These are phyloP conservation scores for Aricia agestis DNA, from an alignment of 1,140 invertebrate genomes.

Conservation along the genomic window DNA sequence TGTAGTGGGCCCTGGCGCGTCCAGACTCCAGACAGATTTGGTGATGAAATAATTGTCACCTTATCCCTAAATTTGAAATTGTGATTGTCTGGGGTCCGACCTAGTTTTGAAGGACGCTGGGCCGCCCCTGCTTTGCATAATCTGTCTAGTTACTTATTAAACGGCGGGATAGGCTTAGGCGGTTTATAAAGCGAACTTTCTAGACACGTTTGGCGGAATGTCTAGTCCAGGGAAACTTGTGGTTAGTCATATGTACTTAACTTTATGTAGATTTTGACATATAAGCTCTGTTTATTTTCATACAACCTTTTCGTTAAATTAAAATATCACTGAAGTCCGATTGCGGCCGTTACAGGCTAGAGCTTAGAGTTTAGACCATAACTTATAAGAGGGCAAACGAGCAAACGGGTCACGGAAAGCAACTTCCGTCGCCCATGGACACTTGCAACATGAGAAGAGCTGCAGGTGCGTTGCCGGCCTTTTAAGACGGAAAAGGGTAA, in stretches of 20 bases:
- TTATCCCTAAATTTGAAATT: slow-evolving; percentile 66
- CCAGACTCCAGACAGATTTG: neutral
- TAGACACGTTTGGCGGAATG: neutral
- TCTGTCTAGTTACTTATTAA: slow-evolving; percentile 58
- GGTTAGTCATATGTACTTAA: neutral
- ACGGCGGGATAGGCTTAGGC: neutral
- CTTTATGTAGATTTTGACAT: too few relatives aligned
- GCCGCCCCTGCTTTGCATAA: slow-evolving; percentile 63
- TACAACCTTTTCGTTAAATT: too few relatives aligned
- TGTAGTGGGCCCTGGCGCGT: neutral
- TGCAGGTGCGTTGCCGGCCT: too few relatives aligned
- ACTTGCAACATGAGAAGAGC: too few relatives aligned
- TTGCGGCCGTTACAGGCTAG: too few relatives aligned
- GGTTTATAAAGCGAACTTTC: slow-evolving; percentile 23
- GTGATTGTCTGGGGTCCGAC: slow-evolving; percentile 68
- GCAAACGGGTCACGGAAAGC: too few relatives aligned
- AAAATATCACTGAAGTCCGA: too few relatives aligned
- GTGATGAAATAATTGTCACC: slow-evolving; percentile 48
- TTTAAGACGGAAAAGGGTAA: too few relatives aligned
- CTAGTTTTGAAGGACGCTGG: slow-evolving; percentile 65
- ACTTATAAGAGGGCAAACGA: too few relatives aligned
- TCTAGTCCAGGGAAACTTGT: neutral
- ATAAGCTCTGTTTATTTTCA: too few relatives aligned
- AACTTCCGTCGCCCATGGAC: too few relatives aligned
- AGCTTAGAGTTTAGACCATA: too few relatives aligned